Evolutionary conservation across 2,113 vertebrate species (phyloP).

Genomic region (Neoarius graeffei): DNA sequence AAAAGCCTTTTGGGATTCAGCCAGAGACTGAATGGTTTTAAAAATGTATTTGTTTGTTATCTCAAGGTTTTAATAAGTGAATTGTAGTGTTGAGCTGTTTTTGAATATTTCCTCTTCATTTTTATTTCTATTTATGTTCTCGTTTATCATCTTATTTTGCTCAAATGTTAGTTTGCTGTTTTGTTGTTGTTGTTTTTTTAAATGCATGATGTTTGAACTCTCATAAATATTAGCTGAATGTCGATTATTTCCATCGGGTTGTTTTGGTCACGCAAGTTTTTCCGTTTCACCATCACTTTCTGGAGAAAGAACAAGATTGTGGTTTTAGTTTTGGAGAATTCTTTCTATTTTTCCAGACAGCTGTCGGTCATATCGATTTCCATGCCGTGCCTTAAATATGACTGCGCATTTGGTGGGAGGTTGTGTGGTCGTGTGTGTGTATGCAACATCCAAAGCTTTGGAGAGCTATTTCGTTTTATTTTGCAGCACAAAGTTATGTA

Average conservation of each 20-base stretch:
- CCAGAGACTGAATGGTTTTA: constrained; percentile 3
- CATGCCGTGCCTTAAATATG: constrained; percentile 52
- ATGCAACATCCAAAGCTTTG: constrained; percentile 48
- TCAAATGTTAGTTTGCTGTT: constrained; percentile 21
- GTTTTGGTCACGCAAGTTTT: constrained; percentile 21
- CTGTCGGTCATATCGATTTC: constrained; percentile 26
- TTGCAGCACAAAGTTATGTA: not conserved
- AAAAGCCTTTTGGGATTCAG: not conserved
- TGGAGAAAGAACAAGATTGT: constrained; percentile 24
- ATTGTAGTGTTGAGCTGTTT: constrained; percentile 21
- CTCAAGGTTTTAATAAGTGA: constrained; percentile 30
- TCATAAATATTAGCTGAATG: constrained; percentile 3
- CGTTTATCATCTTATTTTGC: constrained; percentile 13
- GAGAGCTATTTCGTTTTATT: constrained; percentile 1
- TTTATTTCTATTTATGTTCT: constrained; percentile 26
- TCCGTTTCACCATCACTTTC: not conserved
- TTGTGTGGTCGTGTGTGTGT: constrained; percentile 13
- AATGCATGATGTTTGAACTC: constrained; percentile 43
- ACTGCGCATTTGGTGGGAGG: not conserved
- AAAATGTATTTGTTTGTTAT: not conserved
- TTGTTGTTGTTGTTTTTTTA: not conserved
- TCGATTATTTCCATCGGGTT: constrained; percentile 25
- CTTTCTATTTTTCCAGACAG: constrained; percentile 22
- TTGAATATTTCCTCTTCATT: not conserved
- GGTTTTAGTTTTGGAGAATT: not conserved